Percentiles rank a stretch among this genome's conserved stretches.
These are phyloP conservation scores for Catocala sponsa DNA, from an alignment of 2,888 invertebrate species.

Conservation along the genomic window DNA sequence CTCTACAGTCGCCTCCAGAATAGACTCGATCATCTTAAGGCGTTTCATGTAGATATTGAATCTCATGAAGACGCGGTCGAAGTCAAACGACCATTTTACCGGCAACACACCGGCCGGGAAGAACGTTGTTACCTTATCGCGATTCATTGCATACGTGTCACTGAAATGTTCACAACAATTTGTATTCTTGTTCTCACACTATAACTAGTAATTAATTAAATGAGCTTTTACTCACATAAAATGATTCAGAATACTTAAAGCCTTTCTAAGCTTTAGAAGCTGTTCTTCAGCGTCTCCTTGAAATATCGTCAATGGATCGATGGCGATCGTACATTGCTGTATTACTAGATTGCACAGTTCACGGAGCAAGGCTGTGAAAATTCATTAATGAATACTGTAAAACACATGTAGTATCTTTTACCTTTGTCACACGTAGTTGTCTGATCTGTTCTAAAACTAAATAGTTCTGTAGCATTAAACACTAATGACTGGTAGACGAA, in stretches of 20 bases:
- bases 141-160: constrained; percentile 85
- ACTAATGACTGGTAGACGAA: too few relatives aligned
- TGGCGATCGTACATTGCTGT: constrained; percentile 90
- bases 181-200: not conserved
- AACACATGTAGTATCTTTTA: too few relatives aligned
- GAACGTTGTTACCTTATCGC: constrained; percentile 85
- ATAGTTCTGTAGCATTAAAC: too few relatives aligned
- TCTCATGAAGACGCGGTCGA: constrained; percentile 91
- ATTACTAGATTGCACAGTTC: constrained; percentile 95
- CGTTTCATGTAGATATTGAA: constrained; percentile 90
- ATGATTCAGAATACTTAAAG: constrained; percentile 82
- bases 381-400: not conserved
- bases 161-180: constrained; percentile 53
- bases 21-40: constrained; percentile 89
- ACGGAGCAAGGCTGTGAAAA: constrained; percentile 91
- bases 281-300: constrained; percentile 95
- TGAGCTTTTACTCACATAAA: constrained; percentile 85
- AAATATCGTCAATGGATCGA: constrained; percentile 94
- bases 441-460: too few relatives aligned
- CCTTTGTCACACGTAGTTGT: too few relatives aligned
- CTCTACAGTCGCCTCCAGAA: constrained; percentile 93
- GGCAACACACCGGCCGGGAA: constrained; percentile 87
- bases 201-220: not conserved
- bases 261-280: constrained; percentile 87
- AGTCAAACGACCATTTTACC: constrained; percentile 93